Base-by-base conservation (phyloP, 2,888 invertebrate genomes). In the Apamea epomidion region DNA sequence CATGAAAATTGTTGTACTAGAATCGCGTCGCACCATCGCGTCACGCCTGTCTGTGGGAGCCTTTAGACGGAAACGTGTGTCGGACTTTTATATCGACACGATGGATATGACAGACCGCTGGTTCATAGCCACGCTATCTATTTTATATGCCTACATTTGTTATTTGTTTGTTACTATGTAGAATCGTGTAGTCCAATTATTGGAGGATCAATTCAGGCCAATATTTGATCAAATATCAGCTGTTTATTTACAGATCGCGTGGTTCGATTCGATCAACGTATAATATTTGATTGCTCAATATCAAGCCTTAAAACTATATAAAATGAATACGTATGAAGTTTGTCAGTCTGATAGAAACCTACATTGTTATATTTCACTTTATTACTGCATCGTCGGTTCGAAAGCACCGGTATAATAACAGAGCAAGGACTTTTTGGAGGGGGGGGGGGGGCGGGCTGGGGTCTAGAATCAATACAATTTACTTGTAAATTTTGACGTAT, bases 151-250 rank as follows among this genome's bases (percentile, higher is more conserved):
- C 21, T 29, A 4, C 29, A 21, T 42, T 69, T 45, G 29, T 29
- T 25, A 65, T 69, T 73, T 68, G 14, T 68, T 21, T 21, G 16
- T 10, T 42, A n/a, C 14, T 69, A 16, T 16, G 29, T 45, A 70
- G 3, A 29, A 45, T 69, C n/a, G 25, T 29, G 21, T 6, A 16
- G 6, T 45, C 25, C 10, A 73, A 48, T 10, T 71, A 45, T 71
- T 29, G 16, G 16, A 48, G 32, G 2, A 32, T 32, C 25, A 18
- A 51, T 51, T 51, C 51, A 58, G 25, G 45, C 12, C 16, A 45
- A 60, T 74, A n/a, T 74, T 80, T 51, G n/a, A 67, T 82, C 12
- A 58, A 82, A 82, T 21, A 45, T 72, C 37, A n/a, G 32, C 25
- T 42, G 25, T 65, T 58, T 74, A 37, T 74, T 29, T 37, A 25